Evolutionary conservation across 2,797 vertebrate genomes (phyloP).

Genomic region (Manis javanica): DNA sequence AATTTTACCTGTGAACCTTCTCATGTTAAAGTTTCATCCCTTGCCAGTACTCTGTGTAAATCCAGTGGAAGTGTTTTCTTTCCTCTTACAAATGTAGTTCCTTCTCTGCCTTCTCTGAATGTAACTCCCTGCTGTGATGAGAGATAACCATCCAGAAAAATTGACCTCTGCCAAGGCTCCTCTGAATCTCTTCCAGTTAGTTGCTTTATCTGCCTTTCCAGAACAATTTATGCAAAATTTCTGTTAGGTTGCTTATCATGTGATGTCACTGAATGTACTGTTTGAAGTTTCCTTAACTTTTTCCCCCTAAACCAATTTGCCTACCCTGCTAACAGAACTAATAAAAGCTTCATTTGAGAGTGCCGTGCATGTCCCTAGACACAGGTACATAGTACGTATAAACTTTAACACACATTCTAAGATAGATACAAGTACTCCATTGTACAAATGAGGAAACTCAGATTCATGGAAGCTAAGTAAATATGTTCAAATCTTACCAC

Average conservation of each 20-base stretch:
- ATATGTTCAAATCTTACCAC: background rate
- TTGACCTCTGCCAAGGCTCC: background rate
- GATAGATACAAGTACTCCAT: background rate
- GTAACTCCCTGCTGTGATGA: background rate
- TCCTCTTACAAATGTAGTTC: background rate
- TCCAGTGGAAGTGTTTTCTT: background rate
- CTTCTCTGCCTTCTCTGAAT: background rate
- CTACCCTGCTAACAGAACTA: background rate
- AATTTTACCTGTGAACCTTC: background rate
- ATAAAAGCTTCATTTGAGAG: background rate
- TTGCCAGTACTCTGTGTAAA: background rate
- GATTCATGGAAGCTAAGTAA: background rate
- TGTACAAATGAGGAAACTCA: slow-evolving; percentile 21
- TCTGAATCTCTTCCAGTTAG: background rate
- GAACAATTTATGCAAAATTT: background rate
- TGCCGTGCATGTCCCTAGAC: background rate
- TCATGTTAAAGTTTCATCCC: background rate
- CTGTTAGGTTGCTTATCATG: background rate
- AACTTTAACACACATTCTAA: background rate
- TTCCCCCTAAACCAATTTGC: background rate
- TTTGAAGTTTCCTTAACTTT: background rate
- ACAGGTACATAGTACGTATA: background rate
- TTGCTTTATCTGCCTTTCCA: slow-evolving; percentile 6
- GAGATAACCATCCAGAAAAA: background rate
- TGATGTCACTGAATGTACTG: background rate